Conservation (phyloP, 2,888 invertebrate genomes). For the Drosophila kambysellisi region DNA sequence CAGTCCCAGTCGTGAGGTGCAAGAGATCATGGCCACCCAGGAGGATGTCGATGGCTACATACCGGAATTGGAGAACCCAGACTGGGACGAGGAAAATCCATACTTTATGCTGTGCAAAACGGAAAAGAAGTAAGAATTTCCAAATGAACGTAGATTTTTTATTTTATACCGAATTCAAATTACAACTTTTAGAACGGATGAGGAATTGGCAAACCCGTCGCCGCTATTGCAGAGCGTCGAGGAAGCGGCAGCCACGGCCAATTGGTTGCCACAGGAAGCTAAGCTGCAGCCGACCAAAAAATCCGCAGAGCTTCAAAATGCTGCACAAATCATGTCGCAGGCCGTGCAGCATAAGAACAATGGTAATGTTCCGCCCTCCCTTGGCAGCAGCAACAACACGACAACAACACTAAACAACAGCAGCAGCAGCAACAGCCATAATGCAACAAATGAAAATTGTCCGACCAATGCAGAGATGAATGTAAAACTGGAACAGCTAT, state of each 20-base stretch:
- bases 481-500: conserved; percentile 81
- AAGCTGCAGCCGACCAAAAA: conserved; percentile 76
- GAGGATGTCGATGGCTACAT: conserved; percentile 83
- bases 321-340: conserved; percentile 83
- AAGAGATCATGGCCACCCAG: conserved; percentile 92
- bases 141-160: neutral
- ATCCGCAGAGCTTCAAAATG: conserved; percentile 83
- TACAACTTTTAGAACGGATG: conserved; percentile 38
- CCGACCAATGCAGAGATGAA: conserved; percentile 62
- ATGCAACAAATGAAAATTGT: conserved; percentile 37
- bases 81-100: conserved; percentile 60
- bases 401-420: conserved; percentile 51
- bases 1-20: conserved; percentile 95
- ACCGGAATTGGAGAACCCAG: conserved; percentile 45
- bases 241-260: conserved; percentile 20
- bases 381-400: conserved; percentile 56
- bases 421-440: conserved; percentile 46
- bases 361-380: conserved; percentile 68
- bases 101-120: conserved; percentile 37
- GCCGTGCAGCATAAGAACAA: conserved; percentile 77
- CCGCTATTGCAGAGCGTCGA: conserved; percentile 46
- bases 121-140: conserved; percentile 38
- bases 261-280: conserved; percentile 70
- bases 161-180: neutral
- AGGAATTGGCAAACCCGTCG: conserved; percentile 52